Evolutionary conservation across 1,140 invertebrate species (phyloP).

Genomic region (Brachionus calyciflorus): DNA sequence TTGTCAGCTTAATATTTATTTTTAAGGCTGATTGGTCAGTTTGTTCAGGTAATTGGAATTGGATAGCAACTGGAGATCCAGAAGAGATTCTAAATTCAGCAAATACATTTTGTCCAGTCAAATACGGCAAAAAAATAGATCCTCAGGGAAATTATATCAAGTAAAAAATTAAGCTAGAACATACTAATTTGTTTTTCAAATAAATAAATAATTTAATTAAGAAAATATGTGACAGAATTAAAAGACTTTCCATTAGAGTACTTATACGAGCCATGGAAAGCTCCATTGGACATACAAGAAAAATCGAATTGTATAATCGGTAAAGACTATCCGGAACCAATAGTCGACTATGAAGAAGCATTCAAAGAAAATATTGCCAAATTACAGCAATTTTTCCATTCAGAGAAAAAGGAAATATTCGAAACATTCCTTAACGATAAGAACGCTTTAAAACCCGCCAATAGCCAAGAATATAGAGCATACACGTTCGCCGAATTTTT

Average conservation of each 20-base stretch:
- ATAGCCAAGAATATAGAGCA: slow-evolving; percentile 3
- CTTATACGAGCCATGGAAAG: slow-evolving; percentile 63
- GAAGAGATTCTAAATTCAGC: slow-evolving; percentile 65
- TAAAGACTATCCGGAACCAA: slow-evolving; percentile 61
- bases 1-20: slow-evolving; percentile 63
- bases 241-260: slow-evolving; percentile 60
- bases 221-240: slow-evolving; percentile 61
- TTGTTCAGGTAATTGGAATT: slow-evolving; percentile 77
- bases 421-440: slow-evolving; percentile 44
- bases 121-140: slow-evolving; percentile 70
- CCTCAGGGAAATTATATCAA: slow-evolving; percentile 70
- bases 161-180: slow-evolving; percentile 51
- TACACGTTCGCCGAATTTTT: slow-evolving; percentile 41
- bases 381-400: slow-evolving; percentile 42
- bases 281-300: slow-evolving; percentile 59
- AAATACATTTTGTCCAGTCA: slow-evolving; percentile 69
- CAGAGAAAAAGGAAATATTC: slow-evolving; percentile 35
- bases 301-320: slow-evolving; percentile 61
- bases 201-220: slow-evolving; percentile 48
- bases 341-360: slow-evolving; percentile 59
- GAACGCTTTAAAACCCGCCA: slow-evolving; percentile 14
- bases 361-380: slow-evolving; percentile 53
- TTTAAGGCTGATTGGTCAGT: slow-evolving; percentile 74
- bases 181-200: background rate
- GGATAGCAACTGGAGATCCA: slow-evolving; percentile 73